These are phyloP conservation scores for Promerops cafer DNA, from an alignment of 2,113 vertebrate species.

Conservation along the genomic window DNA sequence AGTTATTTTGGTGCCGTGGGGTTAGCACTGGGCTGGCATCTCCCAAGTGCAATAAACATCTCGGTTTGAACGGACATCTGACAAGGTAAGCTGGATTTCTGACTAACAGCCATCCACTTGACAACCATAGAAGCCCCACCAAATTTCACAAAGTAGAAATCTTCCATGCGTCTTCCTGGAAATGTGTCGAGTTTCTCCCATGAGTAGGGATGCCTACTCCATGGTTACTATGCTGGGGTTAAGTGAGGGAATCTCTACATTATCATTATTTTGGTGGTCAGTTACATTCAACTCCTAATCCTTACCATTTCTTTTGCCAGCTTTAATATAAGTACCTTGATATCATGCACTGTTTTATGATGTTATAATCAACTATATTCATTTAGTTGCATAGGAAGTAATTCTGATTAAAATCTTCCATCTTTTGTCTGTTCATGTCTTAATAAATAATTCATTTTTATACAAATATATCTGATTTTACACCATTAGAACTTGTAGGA, in stretches of 20 bases:
- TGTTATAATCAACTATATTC: background rate
- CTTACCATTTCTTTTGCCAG: background rate
- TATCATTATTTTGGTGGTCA: background rate
- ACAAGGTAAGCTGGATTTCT: background rate
- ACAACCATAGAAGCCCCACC: background rate
- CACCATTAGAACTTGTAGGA: background rate
- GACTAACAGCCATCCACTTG: background rate
- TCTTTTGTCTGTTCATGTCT: background rate
- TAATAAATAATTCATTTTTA: background rate
- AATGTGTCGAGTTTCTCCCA: background rate
- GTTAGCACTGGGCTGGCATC: background rate
- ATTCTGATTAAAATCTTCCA: background rate
- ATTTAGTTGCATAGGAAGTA: background rate
- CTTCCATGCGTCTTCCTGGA: rapidly evolving
- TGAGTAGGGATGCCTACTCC: background rate
- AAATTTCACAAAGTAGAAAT: background rate
- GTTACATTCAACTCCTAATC: background rate
- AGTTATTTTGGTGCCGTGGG: background rate
- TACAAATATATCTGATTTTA: background rate
- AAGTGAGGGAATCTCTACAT: background rate
- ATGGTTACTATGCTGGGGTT: background rate
- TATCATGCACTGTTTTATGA: background rate
- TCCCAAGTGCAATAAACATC: background rate
- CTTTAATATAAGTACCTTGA: background rate
- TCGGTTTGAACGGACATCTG: background rate